These are phyloP conservation scores for Smittia aterrima DNA, from an alignment of 2,888 invertebrate species.

Conservation along the genomic window DNA sequence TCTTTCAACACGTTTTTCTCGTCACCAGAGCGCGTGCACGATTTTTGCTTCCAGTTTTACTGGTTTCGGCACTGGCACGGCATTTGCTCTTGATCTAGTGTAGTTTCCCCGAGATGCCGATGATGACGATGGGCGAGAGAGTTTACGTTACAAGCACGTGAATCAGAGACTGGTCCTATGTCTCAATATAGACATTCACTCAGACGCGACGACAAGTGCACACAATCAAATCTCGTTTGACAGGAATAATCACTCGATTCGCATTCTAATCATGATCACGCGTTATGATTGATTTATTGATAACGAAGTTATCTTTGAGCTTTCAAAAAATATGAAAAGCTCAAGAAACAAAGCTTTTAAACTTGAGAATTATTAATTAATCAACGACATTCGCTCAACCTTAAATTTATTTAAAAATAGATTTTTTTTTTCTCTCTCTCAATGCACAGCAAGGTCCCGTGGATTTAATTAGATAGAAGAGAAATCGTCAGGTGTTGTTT, in stretches of 20 bases:
- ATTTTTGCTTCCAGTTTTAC: slow-evolving; percentile 25
- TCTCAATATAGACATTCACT: not conserved
- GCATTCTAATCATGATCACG: not conserved
- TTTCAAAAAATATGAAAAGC: no score
- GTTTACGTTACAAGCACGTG: not conserved
- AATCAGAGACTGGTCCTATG: not conserved
- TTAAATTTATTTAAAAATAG: no score
- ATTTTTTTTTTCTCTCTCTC: no score
- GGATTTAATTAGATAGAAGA: no score
- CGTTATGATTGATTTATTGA: not conserved
- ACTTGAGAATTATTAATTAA: no score
- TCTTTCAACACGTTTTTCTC: slow-evolving; percentile 25
- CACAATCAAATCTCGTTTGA: not conserved
- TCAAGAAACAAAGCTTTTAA: no score
- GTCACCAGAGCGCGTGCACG: not conserved
- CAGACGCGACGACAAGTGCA: not conserved
- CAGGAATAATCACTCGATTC: not conserved
- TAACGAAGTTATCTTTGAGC: no score
- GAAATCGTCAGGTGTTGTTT: no score
- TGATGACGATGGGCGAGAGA: not conserved
- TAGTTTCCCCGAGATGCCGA: not conserved
- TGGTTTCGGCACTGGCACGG: slow-evolving; percentile 7
- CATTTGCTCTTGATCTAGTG: slow-evolving; percentile 15
- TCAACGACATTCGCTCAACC: no score
- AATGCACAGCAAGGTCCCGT: no score